A percentile compares a stretch with the other conserved stretches of the same genome.
Evolutionary conservation across 2,113 vertebrate genomes (phyloP).

Genomic region (Pseudois nayaur): DNA sequence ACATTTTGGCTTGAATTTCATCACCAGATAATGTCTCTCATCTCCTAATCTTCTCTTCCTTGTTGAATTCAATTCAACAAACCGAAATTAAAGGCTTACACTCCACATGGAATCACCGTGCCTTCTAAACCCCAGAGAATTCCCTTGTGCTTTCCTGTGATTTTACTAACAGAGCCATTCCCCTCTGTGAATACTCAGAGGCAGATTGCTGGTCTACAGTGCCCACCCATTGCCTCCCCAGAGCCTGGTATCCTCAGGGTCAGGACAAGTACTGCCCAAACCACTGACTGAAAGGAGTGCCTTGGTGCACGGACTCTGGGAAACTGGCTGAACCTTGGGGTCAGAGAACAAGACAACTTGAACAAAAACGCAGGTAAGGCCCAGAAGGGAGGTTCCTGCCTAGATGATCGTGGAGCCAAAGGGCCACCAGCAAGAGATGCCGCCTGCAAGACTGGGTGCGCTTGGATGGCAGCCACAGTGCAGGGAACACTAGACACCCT

Average conservation of each 20-base stretch:
- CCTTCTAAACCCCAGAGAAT: neutral
- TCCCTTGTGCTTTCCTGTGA: neutral
- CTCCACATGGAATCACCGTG: neutral
- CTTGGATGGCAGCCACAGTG: neutral
- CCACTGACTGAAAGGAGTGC: neutral
- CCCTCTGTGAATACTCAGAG: neutral
- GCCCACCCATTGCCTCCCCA: neutral
- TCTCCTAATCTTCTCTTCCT: conserved; percentile 11
- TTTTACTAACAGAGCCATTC: neutral
- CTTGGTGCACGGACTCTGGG: neutral
- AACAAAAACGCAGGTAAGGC: neutral
- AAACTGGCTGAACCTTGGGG: neutral
- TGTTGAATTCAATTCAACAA: conserved; percentile 11
- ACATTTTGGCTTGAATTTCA: neutral
- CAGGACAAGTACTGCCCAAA: too few species aligned
- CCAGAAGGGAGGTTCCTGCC: neutral
- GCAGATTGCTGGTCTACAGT: neutral
- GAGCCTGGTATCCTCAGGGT: neutral
- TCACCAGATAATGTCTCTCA: neutral
- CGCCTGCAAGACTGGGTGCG: neutral
- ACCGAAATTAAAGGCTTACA: neutral
- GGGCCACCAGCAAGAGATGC: neutral
- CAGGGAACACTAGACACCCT: neutral
- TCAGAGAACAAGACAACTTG: neutral
- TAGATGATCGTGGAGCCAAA: neutral